phyloP scores from a whole-genome alignment of 2,797 vertebrate species.

The Peromyscus aztecus region DNA sequence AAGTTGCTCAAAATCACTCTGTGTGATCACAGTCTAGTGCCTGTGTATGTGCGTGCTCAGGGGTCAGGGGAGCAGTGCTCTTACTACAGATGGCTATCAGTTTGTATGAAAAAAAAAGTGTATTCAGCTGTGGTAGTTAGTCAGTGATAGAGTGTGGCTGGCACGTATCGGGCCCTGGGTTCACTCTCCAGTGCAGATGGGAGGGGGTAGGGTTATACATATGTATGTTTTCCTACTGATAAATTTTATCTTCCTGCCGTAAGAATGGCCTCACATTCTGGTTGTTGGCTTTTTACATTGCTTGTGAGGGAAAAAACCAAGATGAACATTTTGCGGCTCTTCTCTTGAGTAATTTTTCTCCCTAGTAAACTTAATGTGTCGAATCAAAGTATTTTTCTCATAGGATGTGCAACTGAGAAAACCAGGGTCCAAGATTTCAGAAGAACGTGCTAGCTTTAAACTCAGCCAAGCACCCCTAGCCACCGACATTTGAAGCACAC shows the following conservation, averaged over 20 bases:
- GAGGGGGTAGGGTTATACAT: not conserved
- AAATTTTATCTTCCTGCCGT: constrained; percentile 42
- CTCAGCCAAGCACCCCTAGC: not conserved
- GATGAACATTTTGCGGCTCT: not conserved
- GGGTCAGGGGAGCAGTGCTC: not conserved
- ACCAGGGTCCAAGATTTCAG: constrained; percentile 14
- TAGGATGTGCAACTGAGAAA: not conserved
- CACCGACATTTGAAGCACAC: not conserved
- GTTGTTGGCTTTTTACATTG: not conserved
- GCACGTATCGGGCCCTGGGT: not conserved
- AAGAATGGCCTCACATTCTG: constrained; percentile 12
- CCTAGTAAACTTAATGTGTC: not conserved
- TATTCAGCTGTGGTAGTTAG: not conserved
- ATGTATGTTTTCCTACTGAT: constrained; percentile 12
- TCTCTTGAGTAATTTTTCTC: not conserved
- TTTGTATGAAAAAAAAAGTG: not conserved
- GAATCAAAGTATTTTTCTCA: constrained; percentile 45
- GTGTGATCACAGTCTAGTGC: not conserved
- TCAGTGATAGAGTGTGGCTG: not conserved
- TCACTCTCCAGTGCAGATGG: not conserved
- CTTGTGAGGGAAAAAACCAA: not conserved
- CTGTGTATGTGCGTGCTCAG: not conserved
- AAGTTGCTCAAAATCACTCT: constrained; percentile 37
- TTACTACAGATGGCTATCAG: constrained; percentile 47
- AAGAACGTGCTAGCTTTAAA: constrained; percentile 34